phyloP scores from a whole-genome alignment of 2,113 vertebrate genomes.

The Microtus ochrogaster region DNA sequence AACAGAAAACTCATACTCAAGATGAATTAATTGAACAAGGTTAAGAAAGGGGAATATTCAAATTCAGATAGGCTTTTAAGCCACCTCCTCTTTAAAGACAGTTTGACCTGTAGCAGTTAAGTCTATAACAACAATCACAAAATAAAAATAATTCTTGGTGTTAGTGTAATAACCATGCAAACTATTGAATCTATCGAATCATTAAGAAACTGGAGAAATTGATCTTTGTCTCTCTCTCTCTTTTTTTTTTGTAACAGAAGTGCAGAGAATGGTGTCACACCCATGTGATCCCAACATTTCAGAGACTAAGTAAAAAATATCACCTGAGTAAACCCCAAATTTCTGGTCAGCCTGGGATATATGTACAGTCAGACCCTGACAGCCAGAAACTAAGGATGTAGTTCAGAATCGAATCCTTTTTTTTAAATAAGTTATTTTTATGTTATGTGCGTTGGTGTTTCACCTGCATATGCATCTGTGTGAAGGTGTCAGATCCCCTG shows the following conservation, averaged over 20 bases:
- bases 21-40: neutral
- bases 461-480: no score
- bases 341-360: neutral
- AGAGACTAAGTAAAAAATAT: neutral
- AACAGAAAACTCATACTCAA: neutral
- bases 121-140: no score
- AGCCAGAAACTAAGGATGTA: neutral
- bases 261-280: neutral
- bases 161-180: no score
- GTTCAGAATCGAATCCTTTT: neutral
- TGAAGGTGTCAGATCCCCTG: no score
- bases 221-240: neutral
- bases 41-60: neutral
- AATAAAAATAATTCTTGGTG: no score
- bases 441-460: no score
- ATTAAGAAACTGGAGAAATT: neutral
- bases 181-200: no score
- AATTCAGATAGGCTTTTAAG: neutral
- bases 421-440: no score
- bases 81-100: no score
- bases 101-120: no score
- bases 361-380: neutral
- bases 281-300: neutral
- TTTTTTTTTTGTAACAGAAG: neutral
- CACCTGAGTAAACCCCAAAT: neutral